phyloP scores from a whole-genome alignment of 1,140 invertebrate species.

The Drosophila bipectinata region DNA sequence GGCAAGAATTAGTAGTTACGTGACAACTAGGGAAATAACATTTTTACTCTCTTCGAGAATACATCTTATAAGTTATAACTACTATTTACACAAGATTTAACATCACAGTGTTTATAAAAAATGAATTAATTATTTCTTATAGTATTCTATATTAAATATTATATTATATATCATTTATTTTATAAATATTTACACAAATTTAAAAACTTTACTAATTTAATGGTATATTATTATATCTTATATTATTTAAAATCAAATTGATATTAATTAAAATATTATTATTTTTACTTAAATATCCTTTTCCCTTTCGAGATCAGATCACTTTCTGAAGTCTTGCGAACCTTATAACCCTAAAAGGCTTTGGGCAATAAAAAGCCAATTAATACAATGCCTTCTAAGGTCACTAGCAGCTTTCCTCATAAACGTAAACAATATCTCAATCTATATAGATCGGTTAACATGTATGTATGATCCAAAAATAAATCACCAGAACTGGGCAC shows the following conservation, averaged over 20 bases:
- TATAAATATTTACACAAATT: too few species aligned
- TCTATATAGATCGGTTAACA: constrained; percentile 22
- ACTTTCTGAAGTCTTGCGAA: neutral
- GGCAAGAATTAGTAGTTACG: neutral
- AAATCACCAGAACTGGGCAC: constrained; percentile 8
- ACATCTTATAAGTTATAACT: too few species aligned
- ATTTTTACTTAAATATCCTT: neutral
- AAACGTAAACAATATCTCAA: constrained; percentile 20
- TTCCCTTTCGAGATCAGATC: neutral
- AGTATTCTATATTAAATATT: too few species aligned
- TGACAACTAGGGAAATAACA: neutral
- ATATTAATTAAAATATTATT: too few species aligned
- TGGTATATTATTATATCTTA: too few species aligned
- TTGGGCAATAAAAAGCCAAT: constrained; percentile 24
- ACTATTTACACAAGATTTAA: too few species aligned
- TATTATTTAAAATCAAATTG: too few species aligned
- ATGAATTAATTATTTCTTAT: too few species aligned
- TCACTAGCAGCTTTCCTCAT: neutral
- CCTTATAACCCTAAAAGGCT: constrained; percentile 16
- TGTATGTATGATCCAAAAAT: constrained; percentile 23
- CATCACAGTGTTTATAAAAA: too few species aligned
- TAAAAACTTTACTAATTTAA: too few species aligned
- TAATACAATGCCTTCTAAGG: constrained; percentile 27
- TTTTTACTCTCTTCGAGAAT: neutral
- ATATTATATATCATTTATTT: too few species aligned